Evolutionary conservation across 2,888 invertebrate genomes (phyloP), one percentile per base, ranked within the genome.

Genomic region (Acrobasis suavella): DNA sequence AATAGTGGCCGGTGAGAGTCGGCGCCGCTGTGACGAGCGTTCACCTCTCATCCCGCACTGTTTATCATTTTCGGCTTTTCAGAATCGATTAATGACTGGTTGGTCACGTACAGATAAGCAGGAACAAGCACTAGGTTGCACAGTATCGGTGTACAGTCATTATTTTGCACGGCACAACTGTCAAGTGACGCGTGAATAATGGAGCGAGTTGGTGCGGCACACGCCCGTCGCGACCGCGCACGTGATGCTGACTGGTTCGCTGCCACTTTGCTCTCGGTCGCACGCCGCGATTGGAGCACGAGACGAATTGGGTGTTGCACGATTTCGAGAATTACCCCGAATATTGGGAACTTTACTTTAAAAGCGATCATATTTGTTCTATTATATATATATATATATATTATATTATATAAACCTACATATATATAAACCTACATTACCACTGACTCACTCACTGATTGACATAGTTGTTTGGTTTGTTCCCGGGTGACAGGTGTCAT

Each of bases 1-100:
- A 91, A 91, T 91, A 90, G 87, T 85, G 76, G 84, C 84, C 86
- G 87, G 90, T 86, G 91, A 89, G 91, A 91, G 91, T 87, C 86
- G 89, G 89, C 91, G 89, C 88, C 89, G 88, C 85, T 82, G 84
- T 83, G 89, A 89, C 89, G 91, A 91, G 86, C 91, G 82, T 92
- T 92, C 88, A 91, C 91, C 91, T 91, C 87, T 89, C 85, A 88
- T 86, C 87, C 85, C 86, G 83, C 73, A 75, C 77, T 76, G 80
- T 80, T 82, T 82, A 80, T 79, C 81, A 83, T 83, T 83, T 46
- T 77, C 68, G 70, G 72, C 72, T 69, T 72, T 65, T 67, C 61
- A 22, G 22, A 50, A 64, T 76, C 67, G 66, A 65, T 71, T 73
- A 75, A 71, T 65, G 69, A 65, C 71, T 67, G 69, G 78, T 80